Evolutionary conservation across 1,140 invertebrate species (phyloP).

Genomic region (Spodoptera litura): DNA sequence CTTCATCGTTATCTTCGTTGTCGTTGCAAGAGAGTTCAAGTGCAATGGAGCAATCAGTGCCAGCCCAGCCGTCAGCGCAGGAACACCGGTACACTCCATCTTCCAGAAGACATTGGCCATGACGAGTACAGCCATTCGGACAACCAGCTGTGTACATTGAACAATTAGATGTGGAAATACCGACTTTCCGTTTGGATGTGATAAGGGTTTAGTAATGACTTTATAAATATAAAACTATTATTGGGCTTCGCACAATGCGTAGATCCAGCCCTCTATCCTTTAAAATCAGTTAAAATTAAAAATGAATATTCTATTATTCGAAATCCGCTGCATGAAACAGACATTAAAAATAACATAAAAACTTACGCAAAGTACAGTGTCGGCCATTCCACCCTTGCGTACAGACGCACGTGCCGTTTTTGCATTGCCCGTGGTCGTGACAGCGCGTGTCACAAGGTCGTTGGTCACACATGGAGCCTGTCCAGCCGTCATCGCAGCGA

Average conservation of each 20-base stretch:
- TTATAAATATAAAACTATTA: no score
- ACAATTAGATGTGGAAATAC: background rate
- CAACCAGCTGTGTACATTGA: slow-evolving; percentile 92
- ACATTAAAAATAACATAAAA: slow-evolving; percentile 58
- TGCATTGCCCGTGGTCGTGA: slow-evolving; percentile 97
- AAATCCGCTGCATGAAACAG: slow-evolving; percentile 13
- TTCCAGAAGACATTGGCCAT: slow-evolving; percentile 95
- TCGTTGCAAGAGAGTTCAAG: slow-evolving; percentile 97
- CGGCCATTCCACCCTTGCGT: slow-evolving; percentile 98
- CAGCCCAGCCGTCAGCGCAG: slow-evolving; percentile 96
- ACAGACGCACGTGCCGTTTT: slow-evolving; percentile 98
- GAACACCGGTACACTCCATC: slow-evolving; percentile 96
- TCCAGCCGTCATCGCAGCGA: slow-evolving; percentile 96
- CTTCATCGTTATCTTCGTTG: slow-evolving; percentile 98
- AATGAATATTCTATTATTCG: background rate
- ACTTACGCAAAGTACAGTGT: slow-evolving; percentile 97
- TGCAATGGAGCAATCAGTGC: slow-evolving; percentile 95
- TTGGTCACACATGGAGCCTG: slow-evolving; percentile 95
- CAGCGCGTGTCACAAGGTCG: slow-evolving; percentile 96
- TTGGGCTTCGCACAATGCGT: no score
- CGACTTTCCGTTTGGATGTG: no score
- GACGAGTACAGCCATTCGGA: slow-evolving; percentile 95
- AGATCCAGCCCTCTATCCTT: no score
- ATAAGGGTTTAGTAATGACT: background rate
- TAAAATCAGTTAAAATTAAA: no score